Conservation (phyloP, 2,113 vertebrate species). For the Malurus melanocephalus region DNA sequence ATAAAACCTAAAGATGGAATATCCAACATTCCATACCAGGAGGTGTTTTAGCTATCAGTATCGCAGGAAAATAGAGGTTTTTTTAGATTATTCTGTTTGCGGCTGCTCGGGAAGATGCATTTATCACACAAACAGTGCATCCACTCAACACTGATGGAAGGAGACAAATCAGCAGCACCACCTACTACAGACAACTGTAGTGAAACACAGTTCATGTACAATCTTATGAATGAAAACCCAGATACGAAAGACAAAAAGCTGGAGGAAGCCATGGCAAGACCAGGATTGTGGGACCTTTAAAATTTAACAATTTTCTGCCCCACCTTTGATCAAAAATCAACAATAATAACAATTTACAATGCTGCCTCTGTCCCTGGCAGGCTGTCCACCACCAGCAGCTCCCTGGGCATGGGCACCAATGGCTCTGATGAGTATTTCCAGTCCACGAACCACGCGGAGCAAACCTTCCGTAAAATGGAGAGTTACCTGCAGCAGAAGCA, state of each 20-base stretch:
- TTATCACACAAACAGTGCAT: rapidly evolving
- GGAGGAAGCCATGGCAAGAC: neutral
- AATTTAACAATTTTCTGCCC: neutral
- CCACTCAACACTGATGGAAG: neutral
- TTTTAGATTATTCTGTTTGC: neutral
- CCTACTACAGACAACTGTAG: too few species aligned
- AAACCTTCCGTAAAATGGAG: conserved; percentile 94
- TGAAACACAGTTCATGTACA: rapidly evolving
- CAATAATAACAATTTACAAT: rapidly evolving
- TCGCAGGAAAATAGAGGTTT: rapidly evolving
- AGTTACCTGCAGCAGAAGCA: conserved; percentile 94
- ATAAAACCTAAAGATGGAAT: neutral
- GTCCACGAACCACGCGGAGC: conserved; percentile 87
- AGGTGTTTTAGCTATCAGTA: neutral
- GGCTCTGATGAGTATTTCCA: conserved; percentile 89
- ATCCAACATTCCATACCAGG: neutral
- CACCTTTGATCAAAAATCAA: neutral
- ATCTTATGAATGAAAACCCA: neutral
- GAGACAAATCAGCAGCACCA: neutral
- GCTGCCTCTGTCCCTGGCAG: conserved; percentile 50
- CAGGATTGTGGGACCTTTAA: neutral
- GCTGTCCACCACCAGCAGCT: conserved; percentile 72
- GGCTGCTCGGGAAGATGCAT: neutral
- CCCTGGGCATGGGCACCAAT: conserved; percentile 78
- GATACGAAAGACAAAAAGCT: neutral